These are phyloP conservation scores for Barypeithes pellucidus DNA, from an alignment of 2,888 invertebrate genomes.

Conservation along the genomic window DNA sequence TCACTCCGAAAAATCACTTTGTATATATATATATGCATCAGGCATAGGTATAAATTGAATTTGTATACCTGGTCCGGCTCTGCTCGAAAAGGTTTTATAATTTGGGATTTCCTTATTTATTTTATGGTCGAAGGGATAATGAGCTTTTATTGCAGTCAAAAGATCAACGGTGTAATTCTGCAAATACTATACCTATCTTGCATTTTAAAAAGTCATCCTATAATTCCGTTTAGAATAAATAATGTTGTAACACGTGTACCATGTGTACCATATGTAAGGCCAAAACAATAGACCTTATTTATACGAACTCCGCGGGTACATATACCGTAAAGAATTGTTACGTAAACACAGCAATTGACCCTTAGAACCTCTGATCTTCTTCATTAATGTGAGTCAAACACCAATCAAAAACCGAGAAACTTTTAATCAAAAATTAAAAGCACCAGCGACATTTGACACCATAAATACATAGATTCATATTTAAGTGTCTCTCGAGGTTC, in stretches of 20 bases:
- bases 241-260: neutral
- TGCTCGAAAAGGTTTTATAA: too few relatives aligned
- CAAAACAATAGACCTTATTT: slow-evolving; percentile 8
- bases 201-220: too few relatives aligned
- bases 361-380: slow-evolving; percentile 62
- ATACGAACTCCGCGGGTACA: slow-evolving; percentile 1
- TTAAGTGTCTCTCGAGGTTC: slow-evolving; percentile 31
- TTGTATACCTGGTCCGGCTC: too few relatives aligned
- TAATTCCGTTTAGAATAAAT: too few relatives aligned
- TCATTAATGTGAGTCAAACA: slow-evolving; percentile 65
- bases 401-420: slow-evolving; percentile 59
- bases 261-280: neutral
- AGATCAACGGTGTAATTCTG: too few relatives aligned
- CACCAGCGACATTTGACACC: slow-evolving; percentile 61
- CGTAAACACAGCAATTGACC: slow-evolving; percentile 66
- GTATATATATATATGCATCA: too few relatives aligned
- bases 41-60: too few relatives aligned
- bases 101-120: too few relatives aligned
- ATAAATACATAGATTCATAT: slow-evolving; percentile 36
- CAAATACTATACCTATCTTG: too few relatives aligned
- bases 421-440: slow-evolving; percentile 60
- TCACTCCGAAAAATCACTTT: too few relatives aligned
- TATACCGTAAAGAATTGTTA: slow-evolving; percentile 49
- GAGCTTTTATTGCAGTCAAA: too few relatives aligned
- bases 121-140: too few relatives aligned